Conservation (phyloP, 1,140 invertebrate species). For the Ephestia elutella region DNA sequence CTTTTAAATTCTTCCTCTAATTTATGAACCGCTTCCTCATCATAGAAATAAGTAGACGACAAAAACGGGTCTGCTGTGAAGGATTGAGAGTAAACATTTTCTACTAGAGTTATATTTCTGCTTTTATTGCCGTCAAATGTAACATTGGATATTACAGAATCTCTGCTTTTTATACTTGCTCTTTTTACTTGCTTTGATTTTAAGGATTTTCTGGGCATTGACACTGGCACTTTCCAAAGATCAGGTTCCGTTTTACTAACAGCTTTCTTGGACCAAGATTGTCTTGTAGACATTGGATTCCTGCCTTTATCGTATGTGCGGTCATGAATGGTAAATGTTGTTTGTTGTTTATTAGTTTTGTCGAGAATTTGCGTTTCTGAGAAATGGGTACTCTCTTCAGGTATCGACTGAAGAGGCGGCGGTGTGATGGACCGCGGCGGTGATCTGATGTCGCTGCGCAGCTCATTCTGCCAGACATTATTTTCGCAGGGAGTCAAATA, state of each 20-base stretch:
- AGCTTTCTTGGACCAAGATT: conserved; percentile 58
- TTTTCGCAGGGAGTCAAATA: conserved; percentile 31
- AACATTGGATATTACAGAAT: conserved; percentile 33
- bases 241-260: conserved; percentile 45
- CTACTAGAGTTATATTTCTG: conserved; percentile 41
- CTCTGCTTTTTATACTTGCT: conserved; percentile 24
- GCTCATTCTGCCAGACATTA: conserved; percentile 50
- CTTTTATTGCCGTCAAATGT: conserved; percentile 52
- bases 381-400: conserved; percentile 63
- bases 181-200: no score
- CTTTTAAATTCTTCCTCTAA: conserved; percentile 88
- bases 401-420: conserved; percentile 64
- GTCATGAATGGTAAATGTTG: conserved; percentile 51
- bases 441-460: conserved; percentile 40
- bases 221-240: conserved; percentile 54
- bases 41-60: conserved; percentile 81
- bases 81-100: conserved; percentile 74
- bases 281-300: conserved; percentile 24
- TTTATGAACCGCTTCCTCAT: conserved; percentile 85
- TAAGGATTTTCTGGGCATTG: conserved; percentile 29
- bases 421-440: conserved; percentile 58
- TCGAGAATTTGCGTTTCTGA: conserved; percentile 47
- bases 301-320: conserved; percentile 51
- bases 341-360: conserved; percentile 42
- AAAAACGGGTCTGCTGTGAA: conserved; percentile 81